Base-by-base conservation (phyloP, 2,888 invertebrate species). In the Drosophila paranaensis region DNA sequence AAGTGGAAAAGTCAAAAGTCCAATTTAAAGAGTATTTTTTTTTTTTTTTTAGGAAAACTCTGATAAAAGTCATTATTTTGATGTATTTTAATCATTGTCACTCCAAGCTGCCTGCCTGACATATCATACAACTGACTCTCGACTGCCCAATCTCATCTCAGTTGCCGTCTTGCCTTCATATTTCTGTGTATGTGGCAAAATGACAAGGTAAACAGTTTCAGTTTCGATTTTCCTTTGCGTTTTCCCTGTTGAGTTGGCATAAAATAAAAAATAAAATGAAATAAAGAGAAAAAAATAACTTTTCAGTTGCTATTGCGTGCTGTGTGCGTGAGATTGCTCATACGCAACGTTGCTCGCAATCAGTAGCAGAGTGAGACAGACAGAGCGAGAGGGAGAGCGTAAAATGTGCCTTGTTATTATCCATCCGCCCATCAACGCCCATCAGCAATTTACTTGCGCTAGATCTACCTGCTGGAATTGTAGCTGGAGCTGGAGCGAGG, bases 241-340 rank as follows among this genome's bases (percentile, higher is more conserved):
- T 46, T 43, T 40, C 70, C 74, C 77, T 61, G 61, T 35, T 67
- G 74, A 67, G 64, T 77, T 77, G 61, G 45, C 63, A 64, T 64
- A 55, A 61, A 56, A 63, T 66, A 61, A 62, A 45, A 50, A 71
- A 64, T 66, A 58, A 61, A 55, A 62, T 66, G 51, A 64, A 37
- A 33, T 13, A 13, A 20, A 16, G 16, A 8, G 20, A 30, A 20
- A 6, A 33, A 35, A 56, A 68, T 8, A 53, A 69, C 62, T 77
- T 77, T 77, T 61, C 60, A 73, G 54, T 60, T 69, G 43, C 16
- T 51, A 39, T 11, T 37, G 54, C 46, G 48, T 25, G 39, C 60
- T 46, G n/a, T 60, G 42, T 61, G 77, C 69, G 69, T 81, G 72
- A 53, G 71, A 83, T 86, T 79, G 75, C 79, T 79, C 79, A 86